Conservation (phyloP, 2,113 vertebrate species). For the Cynopterus brachyotis region DNA sequence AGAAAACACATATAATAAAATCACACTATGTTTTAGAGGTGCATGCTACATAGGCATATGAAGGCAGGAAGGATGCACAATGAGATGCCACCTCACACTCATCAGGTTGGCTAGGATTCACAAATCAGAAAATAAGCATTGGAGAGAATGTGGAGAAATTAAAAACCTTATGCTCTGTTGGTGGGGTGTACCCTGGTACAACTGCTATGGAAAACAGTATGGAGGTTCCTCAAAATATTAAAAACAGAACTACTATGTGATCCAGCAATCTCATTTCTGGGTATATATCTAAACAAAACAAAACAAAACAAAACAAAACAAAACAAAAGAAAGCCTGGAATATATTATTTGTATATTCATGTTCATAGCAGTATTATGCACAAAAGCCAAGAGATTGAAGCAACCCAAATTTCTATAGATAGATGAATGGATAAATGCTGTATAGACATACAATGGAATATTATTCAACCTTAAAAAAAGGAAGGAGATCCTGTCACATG, state of each 20-base stretch:
- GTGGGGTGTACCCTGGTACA: neutral
- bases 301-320: too few relatives aligned
- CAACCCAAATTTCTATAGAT: neutral
- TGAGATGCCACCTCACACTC: neutral
- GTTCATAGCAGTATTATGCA: neutral
- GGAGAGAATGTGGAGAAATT: neutral
- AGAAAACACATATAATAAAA: neutral
- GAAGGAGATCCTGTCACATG: neutral
- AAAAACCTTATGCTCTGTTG: neutral
- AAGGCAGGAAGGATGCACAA: neutral
- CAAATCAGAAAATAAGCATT: neutral
- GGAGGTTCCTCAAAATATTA: neutral
- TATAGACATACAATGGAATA: neutral
- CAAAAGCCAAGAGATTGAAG: neutral
- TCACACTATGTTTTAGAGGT: neutral
- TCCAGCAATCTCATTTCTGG: neutral
- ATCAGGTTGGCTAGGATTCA: neutral
- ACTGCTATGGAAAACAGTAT: neutral
- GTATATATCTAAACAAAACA: neutral
- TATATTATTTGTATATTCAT: neutral
- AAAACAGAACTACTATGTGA: neutral
- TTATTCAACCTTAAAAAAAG: neutral
- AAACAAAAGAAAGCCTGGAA: neutral
- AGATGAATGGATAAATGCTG: neutral
- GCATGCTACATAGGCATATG: neutral